Percentiles rank a stretch among this genome's conserved stretches.
Evolutionary conservation across 2,113 vertebrate species (phyloP).

Genomic region (Leptodactylus fuscus): DNA sequence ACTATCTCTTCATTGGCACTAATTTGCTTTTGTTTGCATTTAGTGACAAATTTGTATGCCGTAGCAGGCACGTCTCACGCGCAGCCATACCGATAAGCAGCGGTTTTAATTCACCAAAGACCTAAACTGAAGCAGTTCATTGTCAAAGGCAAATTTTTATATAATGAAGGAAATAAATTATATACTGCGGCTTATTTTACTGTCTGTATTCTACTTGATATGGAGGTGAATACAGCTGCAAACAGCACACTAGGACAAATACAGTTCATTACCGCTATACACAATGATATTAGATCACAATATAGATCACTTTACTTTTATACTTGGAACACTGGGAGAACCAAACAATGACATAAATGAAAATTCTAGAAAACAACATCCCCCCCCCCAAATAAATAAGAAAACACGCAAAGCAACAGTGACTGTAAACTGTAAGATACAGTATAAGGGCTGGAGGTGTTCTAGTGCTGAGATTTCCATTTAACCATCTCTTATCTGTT

Average conservation of each 20-base stretch:
- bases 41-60: conserved; percentile 3
- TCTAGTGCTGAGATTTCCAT: background rate
- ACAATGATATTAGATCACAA: background rate
- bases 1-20: conserved; percentile 19
- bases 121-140: conserved; percentile 16
- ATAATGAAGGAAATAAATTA: conserved; percentile 34
- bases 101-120: conserved; percentile 34
- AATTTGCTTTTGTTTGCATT: conserved; percentile 34
- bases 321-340: background rate
- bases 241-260: conserved; percentile 1
- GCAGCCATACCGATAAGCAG: background rate
- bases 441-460: too few species aligned
- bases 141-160: conserved; percentile 22
- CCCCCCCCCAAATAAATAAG: background rate
- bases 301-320: background rate
- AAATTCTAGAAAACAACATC: background rate
- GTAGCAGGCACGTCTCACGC: background rate
- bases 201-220: conserved; percentile 1
- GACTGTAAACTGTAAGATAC: too few species aligned
- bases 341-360: background rate
- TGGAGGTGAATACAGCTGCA: conserved; percentile 10
- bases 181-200: conserved; percentile 27
- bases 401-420: background rate
- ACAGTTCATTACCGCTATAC: background rate
- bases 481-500: background rate